A percentile compares a stretch with the other conserved stretches of the same genome.
Conservation (phyloP, 2,113 vertebrate species). For the Gopherus flavomarginatus region DNA sequence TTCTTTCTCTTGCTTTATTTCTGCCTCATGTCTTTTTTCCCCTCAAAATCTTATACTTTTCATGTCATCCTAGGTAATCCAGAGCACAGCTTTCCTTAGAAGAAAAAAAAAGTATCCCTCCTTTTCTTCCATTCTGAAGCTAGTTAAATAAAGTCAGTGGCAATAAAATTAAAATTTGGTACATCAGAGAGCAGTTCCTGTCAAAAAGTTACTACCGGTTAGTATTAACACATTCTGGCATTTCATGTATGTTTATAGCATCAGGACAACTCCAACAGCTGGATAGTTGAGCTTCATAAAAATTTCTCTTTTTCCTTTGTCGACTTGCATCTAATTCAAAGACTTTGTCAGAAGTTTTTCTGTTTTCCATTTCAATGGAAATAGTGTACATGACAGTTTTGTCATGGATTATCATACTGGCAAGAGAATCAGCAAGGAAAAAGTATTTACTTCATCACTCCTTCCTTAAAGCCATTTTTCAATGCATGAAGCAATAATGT, state of each 20-base stretch:
- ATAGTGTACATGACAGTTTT: conserved; percentile 39
- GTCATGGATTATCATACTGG: conserved; percentile 28
- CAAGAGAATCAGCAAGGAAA: conserved; percentile 19
- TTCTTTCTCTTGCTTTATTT: neutral
- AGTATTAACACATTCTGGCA: neutral
- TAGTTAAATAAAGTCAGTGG: neutral
- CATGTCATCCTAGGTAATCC: neutral
- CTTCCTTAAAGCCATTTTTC: neutral
- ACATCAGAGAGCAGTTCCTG: neutral
- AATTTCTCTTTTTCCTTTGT: conserved; percentile 6
- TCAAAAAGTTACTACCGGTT: neutral
- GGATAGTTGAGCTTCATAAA: neutral
- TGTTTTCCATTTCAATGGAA: conserved; percentile 58
- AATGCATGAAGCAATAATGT: neutral
- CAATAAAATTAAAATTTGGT: neutral
- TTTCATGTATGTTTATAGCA: neutral
- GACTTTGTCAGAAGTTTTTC: conserved; percentile 58
- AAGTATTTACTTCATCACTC: neutral
- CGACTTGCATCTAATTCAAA: conserved; percentile 46
- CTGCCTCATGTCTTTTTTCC: neutral
- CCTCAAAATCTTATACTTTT: neutral
- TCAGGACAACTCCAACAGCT: neutral
- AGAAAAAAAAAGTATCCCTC: neutral
- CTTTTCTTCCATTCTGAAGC: neutral
- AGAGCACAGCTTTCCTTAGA: neutral